Conservation (phyloP, 2,888 invertebrate species). For the Tachystola acroxantha region DNA sequence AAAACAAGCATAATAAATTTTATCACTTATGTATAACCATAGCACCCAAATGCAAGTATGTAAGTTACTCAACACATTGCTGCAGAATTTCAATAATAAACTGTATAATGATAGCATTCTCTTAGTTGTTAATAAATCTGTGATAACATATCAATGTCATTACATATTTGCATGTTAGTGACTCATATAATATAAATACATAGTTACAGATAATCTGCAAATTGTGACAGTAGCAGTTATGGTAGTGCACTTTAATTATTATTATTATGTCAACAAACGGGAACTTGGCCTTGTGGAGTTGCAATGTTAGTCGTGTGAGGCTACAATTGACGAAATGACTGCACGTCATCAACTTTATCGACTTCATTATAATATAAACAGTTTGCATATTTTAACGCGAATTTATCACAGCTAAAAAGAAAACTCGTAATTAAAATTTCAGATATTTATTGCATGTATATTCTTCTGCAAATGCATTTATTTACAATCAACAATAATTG, state of each 20-base stretch:
- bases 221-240: constrained; percentile 74
- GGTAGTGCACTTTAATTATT: constrained; percentile 71
- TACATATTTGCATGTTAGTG: constrained; percentile 79
- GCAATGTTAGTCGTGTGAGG: constrained; percentile 75
- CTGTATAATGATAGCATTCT: constrained; percentile 65
- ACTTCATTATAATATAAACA: constrained; percentile 32
- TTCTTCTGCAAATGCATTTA: constrained; percentile 73
- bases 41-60: constrained; percentile 78
- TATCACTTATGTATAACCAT: constrained; percentile 75
- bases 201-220: constrained; percentile 75
- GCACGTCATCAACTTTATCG: constrained; percentile 76
- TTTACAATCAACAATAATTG: constrained; percentile 75
- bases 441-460: constrained; percentile 75
- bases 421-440: constrained; percentile 59
- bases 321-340: constrained; percentile 63
- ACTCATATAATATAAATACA: constrained; percentile 78
- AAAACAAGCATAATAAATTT: constrained; percentile 70
- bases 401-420: constrained; percentile 50
- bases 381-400: constrained; percentile 37
- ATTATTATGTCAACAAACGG: constrained; percentile 70
- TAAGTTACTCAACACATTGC: constrained; percentile 68
- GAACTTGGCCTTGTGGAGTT: constrained; percentile 79
- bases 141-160: constrained; percentile 61
- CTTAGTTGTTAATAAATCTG: constrained; percentile 64
- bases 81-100: constrained; percentile 43